A percentile compares a stretch with the other conserved stretches of the same genome.
phyloP scores from a whole-genome alignment of 2,797 vertebrate species.

The Pangasius larnaudii region DNA sequence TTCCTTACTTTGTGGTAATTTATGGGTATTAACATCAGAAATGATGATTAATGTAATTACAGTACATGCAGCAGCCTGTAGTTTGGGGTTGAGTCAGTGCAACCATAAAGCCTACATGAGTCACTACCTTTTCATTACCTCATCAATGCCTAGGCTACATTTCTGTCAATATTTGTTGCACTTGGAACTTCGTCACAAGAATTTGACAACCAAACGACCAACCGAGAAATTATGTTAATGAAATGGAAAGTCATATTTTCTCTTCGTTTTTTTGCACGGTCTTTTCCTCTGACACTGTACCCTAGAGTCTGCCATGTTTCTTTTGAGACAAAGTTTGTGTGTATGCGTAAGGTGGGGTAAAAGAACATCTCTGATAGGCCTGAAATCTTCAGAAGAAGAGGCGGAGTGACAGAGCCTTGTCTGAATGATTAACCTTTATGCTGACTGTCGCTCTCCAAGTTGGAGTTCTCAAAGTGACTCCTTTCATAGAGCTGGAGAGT shows the following conservation, averaged over 20 bases:
- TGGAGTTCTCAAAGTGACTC: neutral
- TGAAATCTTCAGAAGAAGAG: slow-evolving; percentile 21
- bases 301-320: slow-evolving; percentile 11
- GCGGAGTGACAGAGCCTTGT: slow-evolving; percentile 3
- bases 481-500: neutral
- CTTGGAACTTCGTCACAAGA: neutral
- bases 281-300: neutral
- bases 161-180: neutral
- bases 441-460: neutral
- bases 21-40: neutral
- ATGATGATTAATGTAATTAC: neutral
- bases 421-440: slow-evolving; percentile 29
- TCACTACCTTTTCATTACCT: neutral
- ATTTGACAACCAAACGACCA: neutral
- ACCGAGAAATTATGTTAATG: neutral
- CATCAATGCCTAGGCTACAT: neutral
- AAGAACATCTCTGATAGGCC: slow-evolving; percentile 21
- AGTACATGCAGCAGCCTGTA: neutral
- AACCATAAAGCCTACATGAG: neutral
- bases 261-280: neutral
- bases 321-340: neutral
- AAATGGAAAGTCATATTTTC: neutral
- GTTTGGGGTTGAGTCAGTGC: neutral
- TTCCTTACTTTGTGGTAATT: neutral
- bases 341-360: neutral